Percentiles rank a stretch among this genome's conserved stretches.
These are phyloP conservation scores for Arbacia lixula DNA, from an alignment of 53 echinoderm and acorn worm genomes.

Conservation along the genomic window DNA sequence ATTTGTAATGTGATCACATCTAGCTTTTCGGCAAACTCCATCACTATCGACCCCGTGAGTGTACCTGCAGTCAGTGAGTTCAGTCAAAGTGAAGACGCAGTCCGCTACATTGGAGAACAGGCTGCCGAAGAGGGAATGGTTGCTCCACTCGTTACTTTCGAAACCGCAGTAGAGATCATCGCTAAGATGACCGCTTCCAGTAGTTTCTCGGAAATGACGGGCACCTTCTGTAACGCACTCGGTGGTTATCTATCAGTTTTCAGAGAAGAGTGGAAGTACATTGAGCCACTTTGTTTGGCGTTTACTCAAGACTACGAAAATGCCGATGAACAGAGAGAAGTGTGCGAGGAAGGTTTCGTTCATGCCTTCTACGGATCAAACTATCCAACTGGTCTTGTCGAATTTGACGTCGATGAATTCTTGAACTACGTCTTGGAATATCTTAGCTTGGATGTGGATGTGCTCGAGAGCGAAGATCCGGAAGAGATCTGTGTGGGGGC, in stretches of 20 bases:
- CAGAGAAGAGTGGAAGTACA: neutral
- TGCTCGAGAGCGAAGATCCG: conserved; percentile 44
- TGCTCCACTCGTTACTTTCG: conserved; percentile 6
- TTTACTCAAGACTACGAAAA: conserved; percentile 7
- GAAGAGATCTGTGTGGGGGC: conserved; percentile 46
- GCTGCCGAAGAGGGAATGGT: conserved; percentile 15
- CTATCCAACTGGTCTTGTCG: conserved; percentile 24
- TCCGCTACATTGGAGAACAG: conserved; percentile 15
- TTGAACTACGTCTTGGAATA: neutral
- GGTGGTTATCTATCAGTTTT: conserved; percentile 13
- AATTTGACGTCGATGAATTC: conserved; percentile 40
- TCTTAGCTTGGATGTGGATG: conserved; percentile 14
- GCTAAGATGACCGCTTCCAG: conserved; percentile 35
- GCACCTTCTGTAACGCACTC: conserved; percentile 17
- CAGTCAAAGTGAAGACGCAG: neutral
- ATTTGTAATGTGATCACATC: conserved; percentile 1
- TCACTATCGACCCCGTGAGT: neutral
- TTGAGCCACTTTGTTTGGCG: conserved; percentile 6
- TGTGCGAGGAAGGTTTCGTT: conserved; percentile 55
- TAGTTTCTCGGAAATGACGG: conserved; percentile 28
- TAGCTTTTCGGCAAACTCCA: conserved; percentile 15
- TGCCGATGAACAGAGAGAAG: neutral
- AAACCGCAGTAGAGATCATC: conserved; percentile 20
- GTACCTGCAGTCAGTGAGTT: neutral
- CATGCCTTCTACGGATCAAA: conserved; percentile 54